Evolutionary conservation across 2,113 vertebrate species (phyloP), one percentile per base, ranked within the genome.

Genomic region (Leptocoma aspasia): DNA sequence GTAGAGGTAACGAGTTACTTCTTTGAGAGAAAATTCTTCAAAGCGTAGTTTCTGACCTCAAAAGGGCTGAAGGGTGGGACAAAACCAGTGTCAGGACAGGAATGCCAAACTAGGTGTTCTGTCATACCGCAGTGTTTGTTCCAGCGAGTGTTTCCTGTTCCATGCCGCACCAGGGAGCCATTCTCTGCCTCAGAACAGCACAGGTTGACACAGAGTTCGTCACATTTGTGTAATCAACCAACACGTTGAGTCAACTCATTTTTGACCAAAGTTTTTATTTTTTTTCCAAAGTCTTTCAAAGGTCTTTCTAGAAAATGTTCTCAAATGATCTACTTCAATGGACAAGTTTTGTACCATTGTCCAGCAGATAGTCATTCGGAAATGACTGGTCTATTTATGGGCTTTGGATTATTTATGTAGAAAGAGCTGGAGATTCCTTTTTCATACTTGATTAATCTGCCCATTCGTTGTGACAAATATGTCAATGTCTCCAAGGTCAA

Each of bases 71-170:
- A 49, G 24, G 52, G 31, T 45, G 68, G 50, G 33, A 81, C 42
- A 35, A 64, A 92, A 14, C 33, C 49, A 19, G 15, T 6, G 20
- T 53, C 6, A 4, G 66, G 50, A 45, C 72, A 61, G 69, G 28
- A 57, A 18, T 16, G 50, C 35, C 19, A 19, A 39, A 20, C 61
- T 2, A 0, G 7, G 28, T 2, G 1, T 24, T 66, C 50, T 52
- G 1, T 27, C 37, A 4, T 5, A 20, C 45, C 0, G 0, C 11
- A 16, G 24, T 17, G 6, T 27, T 59, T 22, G 7, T 59, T 82
- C n/a, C 2, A 2, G 16, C 1, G 7, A 20, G 53, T 4, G 17
- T 45, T 63, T 45, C 53, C 26, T 19, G 7, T 23, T 91, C 45
- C 28, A 2, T 15, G 22, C 23, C 16, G 21, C 41, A 14, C 15